Base-by-base conservation (phyloP, 2,888 invertebrate species). In the Gonocerus acuteangulatus region DNA sequence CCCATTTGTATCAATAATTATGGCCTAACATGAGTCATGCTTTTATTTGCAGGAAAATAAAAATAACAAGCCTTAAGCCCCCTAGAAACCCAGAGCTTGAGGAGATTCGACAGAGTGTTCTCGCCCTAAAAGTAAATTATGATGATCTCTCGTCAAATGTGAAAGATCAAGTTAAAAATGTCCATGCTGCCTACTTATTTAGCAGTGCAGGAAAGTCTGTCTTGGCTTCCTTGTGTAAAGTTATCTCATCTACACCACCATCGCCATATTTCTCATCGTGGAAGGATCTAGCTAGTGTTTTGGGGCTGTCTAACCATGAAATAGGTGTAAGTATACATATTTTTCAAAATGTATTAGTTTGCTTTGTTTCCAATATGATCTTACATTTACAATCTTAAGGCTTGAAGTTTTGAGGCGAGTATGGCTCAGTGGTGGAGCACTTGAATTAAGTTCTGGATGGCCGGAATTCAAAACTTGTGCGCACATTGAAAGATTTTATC, bases 241-340 rank as follows among this genome's bases (percentile, higher is more conserved):
- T 48, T 21, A 48, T 64, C 44, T 62, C 62, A 15, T 47, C 62
- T 7, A 64, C 54, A 7, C 60, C 64, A 2, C 44, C 49, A 9
- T 52, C 54, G 11, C 48, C 54, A n/a, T 13, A 47, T 21, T 51
- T 47, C 32, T 39, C 58, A 15, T 62, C 64, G 3, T 64, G 64
- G 64, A 64, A 64, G 11, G 60, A 45, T 34, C 18, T 64, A 19
- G 64, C 49, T 6, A 27, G 48, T 15, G 47, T 13, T 7, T 48
- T 64, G 7, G 60, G 56, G n/a, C 48, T 59, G 1, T 22, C 42
- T 18, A 27, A 23, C 19, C 59, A 36, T 15, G n/a, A 48, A 48
- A 48, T 59, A 1, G 59, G 59, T 13, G 59, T 59, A 19, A 59
- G 48, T 59, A 19, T 13, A 3, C 22, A 6, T 48, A 21, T 48